Conservation (phyloP, 1,140 invertebrate genomes). For the Anastrepha ludens region DNA sequence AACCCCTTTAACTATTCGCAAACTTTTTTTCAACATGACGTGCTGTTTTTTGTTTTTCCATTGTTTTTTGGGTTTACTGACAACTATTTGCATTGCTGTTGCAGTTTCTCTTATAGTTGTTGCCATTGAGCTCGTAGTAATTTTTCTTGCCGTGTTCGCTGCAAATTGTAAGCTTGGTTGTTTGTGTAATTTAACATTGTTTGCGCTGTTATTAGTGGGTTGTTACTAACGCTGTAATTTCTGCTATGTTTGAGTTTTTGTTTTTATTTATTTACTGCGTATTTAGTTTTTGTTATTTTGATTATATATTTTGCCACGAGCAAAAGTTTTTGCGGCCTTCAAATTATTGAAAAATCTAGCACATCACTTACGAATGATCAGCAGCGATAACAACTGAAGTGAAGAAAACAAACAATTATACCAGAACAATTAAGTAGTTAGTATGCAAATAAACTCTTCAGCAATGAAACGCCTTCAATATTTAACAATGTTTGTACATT, state of each 20-base stretch:
- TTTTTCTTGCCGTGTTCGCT: not conserved
- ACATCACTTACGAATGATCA: slow-evolving; percentile 13
- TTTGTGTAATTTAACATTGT: slow-evolving; percentile 32
- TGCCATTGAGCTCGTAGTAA: not conserved
- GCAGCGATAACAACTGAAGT: not conserved
- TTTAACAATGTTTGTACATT: too few relatives aligned
- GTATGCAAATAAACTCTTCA: too few relatives aligned
- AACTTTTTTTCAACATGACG: too few relatives aligned
- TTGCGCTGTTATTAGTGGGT: slow-evolving; percentile 37
- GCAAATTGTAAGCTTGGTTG: slow-evolving; percentile 20
- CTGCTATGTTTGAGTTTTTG: not conserved
- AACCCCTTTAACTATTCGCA: too few relatives aligned
- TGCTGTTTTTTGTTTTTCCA: too few relatives aligned
- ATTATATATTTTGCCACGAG: slow-evolving; percentile 1
- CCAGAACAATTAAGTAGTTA: not conserved
- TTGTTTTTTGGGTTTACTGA: not conserved
- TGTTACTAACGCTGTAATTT: not conserved
- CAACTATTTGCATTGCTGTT: not conserved
- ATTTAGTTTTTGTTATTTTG: slow-evolving; percentile 12
- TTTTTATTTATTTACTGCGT: not conserved
- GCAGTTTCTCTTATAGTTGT: not conserved
- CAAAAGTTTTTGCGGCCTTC: not conserved
- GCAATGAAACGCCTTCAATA: too few relatives aligned
- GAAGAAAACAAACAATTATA: not conserved
- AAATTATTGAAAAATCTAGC: slow-evolving; percentile 32